Base-by-base conservation (phyloP, 2,888 invertebrate species). In the Caenorhabditis sp. region DNA sequence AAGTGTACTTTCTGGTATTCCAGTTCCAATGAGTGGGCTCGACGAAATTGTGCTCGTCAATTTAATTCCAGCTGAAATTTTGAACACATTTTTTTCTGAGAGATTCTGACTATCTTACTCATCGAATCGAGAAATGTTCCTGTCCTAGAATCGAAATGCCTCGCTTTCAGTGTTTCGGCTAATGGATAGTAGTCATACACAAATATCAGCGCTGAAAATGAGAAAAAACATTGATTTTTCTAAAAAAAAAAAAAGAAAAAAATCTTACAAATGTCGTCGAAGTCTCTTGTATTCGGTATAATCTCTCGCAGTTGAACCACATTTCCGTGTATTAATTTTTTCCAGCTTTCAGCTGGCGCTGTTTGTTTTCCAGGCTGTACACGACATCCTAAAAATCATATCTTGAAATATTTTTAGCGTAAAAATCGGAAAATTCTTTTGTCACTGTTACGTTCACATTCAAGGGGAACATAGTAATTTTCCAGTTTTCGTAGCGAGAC, bases 111-210 rank as follows among this genome's bases (percentile, higher is more conserved):
- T n/a, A n/a, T n/a, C 43, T 50, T 59, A 27, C 60, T 50, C 26
- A 51, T 21, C 5, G 58, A 27, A 64, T 64, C 73, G 31, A 71
- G 50, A 55, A 76, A 74, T 6, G 58, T 60, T 19, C 66, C 70
- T 14, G 63, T 58, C 27, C 62, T 62, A 17, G 62, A 79, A 69
- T 86, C 88, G 88, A 97, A 93, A 90, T 94, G 95, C 88, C 93
- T 93, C 81, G 91, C 91, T 90, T 94, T 91, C 82, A 99, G 89
- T 0, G 95, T 96, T 88, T 93, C 93, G 66, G 95, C 93, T 64
- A 93, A 93, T 27, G 97, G 93, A 90, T 95, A 94, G 90, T 93
- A 97, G 88, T 96, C 95, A 89, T 96, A 97, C 65, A 96, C 95
- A 89, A 97, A 93, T 83, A 97, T 92, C 91, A 97, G 92, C 67